These are phyloP conservation scores for Cephus nigrinus DNA, from an alignment of 2,888 invertebrate genomes.

Conservation along the genomic window DNA sequence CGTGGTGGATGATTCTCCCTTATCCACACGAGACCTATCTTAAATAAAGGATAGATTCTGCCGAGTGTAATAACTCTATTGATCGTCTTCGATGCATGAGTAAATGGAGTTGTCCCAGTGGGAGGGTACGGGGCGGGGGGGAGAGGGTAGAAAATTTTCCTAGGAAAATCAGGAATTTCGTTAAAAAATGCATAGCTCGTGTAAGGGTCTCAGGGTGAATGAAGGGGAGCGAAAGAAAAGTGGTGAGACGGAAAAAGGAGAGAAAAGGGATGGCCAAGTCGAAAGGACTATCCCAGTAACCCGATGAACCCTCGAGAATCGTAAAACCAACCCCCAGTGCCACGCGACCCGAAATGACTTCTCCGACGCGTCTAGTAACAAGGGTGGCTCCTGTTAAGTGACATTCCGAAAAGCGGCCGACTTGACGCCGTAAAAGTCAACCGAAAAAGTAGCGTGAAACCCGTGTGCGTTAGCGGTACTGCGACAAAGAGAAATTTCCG, in stretches of 20 bases:
- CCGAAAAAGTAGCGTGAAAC: background rate
- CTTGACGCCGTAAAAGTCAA: background rate
- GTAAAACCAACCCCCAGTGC: slow-evolving; percentile 33
- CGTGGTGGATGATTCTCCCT: background rate
- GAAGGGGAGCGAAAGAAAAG: background rate
- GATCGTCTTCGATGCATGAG: background rate
- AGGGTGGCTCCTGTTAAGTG: slow-evolving; percentile 20
- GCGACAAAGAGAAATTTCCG: background rate
- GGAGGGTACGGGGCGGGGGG: no score
- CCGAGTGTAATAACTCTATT: background rate
- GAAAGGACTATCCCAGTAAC: background rate
- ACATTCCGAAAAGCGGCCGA: slow-evolving; percentile 5
- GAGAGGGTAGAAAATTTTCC: background rate
- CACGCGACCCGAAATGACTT: slow-evolving; percentile 32
- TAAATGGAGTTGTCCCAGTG: background rate
- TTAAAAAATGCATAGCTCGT: background rate
- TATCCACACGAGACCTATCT: background rate
- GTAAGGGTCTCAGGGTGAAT: background rate
- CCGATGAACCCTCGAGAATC: slow-evolving; percentile 29
- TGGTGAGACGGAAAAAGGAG: background rate
- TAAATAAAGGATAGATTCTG: background rate
- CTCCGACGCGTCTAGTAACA: slow-evolving; percentile 24
- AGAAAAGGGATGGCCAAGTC: background rate
- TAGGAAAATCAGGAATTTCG: background rate
- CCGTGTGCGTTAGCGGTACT: background rate